These are phyloP conservation scores for Oxyura jamaicensis DNA, from an alignment of 2,113 vertebrate species.

Conservation along the genomic window DNA sequence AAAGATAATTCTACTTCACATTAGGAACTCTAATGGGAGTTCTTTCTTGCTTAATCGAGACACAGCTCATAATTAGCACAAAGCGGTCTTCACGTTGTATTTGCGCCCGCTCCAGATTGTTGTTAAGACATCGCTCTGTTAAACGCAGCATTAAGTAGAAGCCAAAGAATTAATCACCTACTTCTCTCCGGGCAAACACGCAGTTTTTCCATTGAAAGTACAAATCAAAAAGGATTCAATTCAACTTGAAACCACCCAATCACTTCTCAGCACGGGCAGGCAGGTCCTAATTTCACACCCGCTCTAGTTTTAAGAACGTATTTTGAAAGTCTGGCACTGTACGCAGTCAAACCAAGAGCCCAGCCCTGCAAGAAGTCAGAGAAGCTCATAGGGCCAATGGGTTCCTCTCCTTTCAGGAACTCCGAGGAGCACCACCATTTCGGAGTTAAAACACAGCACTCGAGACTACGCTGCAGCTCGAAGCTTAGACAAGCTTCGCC, in stretches of 20 bases:
- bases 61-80: not conserved
- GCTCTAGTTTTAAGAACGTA: not conserved
- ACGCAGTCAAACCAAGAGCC: not conserved
- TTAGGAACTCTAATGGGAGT: not conserved
- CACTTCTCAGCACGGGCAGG: rapidly evolving
- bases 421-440: not conserved
- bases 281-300: not conserved
- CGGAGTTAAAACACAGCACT: not conserved
- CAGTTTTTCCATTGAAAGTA: not conserved
- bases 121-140: not conserved
- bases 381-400: not conserved
- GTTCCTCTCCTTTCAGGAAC: not conserved
- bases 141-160: rapidly evolving
- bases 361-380: not conserved
- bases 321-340: not conserved
- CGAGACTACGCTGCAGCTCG: not conserved
- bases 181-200: not conserved
- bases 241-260: conserved; percentile 13
- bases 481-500: conserved; percentile 46
- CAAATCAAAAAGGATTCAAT: not conserved
- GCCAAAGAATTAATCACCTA: not conserved
- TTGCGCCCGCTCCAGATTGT: not conserved
- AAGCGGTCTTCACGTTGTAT: not conserved
- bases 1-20: not conserved
- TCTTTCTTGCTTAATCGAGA: not conserved